A percentile compares a stretch with the other conserved stretches of the same genome.
Conservation (phyloP, 1,140 invertebrate genomes). For the Telenomus remus region DNA sequence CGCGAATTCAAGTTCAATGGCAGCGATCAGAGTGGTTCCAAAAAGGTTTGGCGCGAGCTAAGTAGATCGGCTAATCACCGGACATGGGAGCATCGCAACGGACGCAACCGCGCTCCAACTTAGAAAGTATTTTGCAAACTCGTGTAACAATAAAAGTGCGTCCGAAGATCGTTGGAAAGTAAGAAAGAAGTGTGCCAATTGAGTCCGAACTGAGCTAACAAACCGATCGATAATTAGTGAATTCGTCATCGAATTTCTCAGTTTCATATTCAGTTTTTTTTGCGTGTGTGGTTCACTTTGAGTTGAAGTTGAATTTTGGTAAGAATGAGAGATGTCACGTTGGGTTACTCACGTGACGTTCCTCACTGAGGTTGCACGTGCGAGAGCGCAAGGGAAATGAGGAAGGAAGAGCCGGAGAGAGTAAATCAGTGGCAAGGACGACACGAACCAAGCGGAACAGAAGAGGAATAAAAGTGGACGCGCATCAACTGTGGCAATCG, state of each 20-base stretch:
- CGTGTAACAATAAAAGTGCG: slow-evolving; percentile 1
- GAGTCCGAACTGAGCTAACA: neutral
- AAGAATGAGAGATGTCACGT: too few species aligned
- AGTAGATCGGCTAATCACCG: slow-evolving; percentile 4
- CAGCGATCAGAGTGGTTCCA: too few species aligned
- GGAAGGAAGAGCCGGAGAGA: slow-evolving; percentile 1
- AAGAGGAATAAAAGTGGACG: neutral
- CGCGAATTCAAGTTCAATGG: slow-evolving; percentile 1
- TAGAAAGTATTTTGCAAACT: slow-evolving; percentile 13
- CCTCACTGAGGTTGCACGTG: neutral
- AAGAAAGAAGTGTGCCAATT: slow-evolving; percentile 9
- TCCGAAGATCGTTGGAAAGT: neutral
- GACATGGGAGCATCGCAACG: neutral
- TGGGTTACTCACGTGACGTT: too few species aligned
- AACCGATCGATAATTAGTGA: neutral
- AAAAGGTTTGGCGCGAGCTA: neutral
- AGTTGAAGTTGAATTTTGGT: too few species aligned
- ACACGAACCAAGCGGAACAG: neutral
- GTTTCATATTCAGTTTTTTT: too few species aligned
- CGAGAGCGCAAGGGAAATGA: neutral
- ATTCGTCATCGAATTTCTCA: neutral
- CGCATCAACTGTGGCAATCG: neutral
- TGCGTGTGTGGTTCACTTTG: too few species aligned
- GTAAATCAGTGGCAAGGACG: neutral
- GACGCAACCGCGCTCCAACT: neutral